Evolutionary conservation across 2,888 invertebrate species (phyloP).

Genomic region (Ectobius pallidus): DNA sequence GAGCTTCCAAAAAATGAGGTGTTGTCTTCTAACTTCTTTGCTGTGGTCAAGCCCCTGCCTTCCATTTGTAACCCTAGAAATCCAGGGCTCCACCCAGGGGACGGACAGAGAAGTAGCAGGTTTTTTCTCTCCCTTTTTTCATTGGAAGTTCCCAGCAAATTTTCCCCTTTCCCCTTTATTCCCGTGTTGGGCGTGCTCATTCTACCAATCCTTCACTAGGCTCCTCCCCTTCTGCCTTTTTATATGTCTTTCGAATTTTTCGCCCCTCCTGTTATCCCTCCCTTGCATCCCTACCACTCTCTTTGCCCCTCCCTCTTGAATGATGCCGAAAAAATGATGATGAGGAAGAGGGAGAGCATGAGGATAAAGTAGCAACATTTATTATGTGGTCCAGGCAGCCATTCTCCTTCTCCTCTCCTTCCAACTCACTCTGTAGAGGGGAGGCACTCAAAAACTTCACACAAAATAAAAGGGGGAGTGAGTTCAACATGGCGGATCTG

Average conservation of each 20-base stretch:
- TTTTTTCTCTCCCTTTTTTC: conserved; percentile 38
- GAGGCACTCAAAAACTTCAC: neutral
- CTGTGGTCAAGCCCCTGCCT: neutral
- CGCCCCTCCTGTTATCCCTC: conserved; percentile 36
- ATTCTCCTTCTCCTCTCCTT: conserved; percentile 32
- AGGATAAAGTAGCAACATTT: conserved; percentile 26
- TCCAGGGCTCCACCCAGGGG: conserved; percentile 37
- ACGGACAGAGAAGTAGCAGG: conserved; percentile 21
- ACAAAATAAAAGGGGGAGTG: conserved; percentile 16
- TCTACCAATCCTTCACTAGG: conserved; percentile 39
- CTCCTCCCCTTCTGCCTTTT: conserved; percentile 36
- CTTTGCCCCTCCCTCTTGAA: conserved; percentile 27
- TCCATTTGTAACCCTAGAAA: conserved; percentile 27
- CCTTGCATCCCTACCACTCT: neutral
- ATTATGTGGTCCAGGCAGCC: conserved; percentile 28
- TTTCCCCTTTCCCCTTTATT: conserved; percentile 12
- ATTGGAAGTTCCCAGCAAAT: conserved; percentile 35
- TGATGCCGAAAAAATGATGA: conserved; percentile 15
- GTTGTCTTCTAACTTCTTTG: conserved; percentile 34
- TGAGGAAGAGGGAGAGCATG: neutral
- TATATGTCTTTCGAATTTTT: conserved; percentile 41
- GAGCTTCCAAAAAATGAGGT: conserved; percentile 37
- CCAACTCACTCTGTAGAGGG: neutral
- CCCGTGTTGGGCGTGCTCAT: conserved; percentile 34
- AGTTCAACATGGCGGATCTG: conserved; percentile 30